A percentile compares a stretch with the other conserved stretches of the same genome.
phyloP scores from a whole-genome alignment of 2,888 invertebrate genomes.

The Apotomis betuletana region DNA sequence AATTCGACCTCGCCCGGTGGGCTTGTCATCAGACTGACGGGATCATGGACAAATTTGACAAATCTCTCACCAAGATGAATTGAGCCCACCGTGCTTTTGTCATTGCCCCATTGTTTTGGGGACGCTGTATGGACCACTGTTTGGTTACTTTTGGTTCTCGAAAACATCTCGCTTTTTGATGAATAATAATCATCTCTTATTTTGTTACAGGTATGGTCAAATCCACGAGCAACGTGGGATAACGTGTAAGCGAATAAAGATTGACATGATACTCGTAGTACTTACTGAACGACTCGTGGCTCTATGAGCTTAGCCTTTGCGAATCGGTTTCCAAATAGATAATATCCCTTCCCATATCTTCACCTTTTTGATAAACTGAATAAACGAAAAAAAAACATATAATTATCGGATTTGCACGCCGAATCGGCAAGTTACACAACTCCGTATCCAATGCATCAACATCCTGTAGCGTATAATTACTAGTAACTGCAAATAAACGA shows the following conservation, averaged over 20 bases:
- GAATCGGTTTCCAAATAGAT: too few relatives aligned
- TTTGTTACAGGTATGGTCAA: constrained; percentile 18
- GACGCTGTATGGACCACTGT: constrained; percentile 25
- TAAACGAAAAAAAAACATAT: too few relatives aligned
- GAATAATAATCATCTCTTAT: neutral
- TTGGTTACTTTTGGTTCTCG: constrained; percentile 28
- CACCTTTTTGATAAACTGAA: too few relatives aligned
- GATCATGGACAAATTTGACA: constrained; percentile 67
- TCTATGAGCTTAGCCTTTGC: too few relatives aligned
- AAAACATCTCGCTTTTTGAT: too few relatives aligned
- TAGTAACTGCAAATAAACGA: too few relatives aligned
- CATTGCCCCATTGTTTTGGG: constrained; percentile 51
- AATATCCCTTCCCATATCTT: too few relatives aligned
- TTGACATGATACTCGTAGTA: neutral
- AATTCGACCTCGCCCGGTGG: constrained; percentile 48
- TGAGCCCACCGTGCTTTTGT: constrained; percentile 52
- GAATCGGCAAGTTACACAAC: too few relatives aligned
- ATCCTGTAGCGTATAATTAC: too few relatives aligned
- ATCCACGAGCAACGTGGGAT: neutral
- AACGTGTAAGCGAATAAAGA: neutral
- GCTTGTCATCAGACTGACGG: constrained; percentile 42
- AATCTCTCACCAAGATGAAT: constrained; percentile 66
- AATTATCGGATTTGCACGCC: too few relatives aligned
- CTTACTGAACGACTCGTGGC: too few relatives aligned
- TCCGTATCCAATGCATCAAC: too few relatives aligned